Evolutionary conservation across 2,888 invertebrate species (phyloP).

Genomic region (Eustalomyia histrio): DNA sequence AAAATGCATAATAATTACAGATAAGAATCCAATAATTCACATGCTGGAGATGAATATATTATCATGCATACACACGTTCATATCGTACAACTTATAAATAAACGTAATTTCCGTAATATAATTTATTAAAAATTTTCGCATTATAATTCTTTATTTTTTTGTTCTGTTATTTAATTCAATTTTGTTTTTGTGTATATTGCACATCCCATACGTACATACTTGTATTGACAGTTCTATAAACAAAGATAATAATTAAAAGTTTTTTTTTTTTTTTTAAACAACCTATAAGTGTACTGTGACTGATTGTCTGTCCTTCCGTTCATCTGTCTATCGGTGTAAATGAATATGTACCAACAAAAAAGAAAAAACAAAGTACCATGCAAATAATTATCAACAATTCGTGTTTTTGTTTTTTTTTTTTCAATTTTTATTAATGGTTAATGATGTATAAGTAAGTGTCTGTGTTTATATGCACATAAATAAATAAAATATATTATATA

Average conservation of each 20-base stretch:
- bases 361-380: not conserved
- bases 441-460: not conserved
- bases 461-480: constrained; percentile 7
- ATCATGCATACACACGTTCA: too few species aligned
- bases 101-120: constrained; percentile 48
- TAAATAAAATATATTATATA: not conserved
- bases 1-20: too few species aligned
- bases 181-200: not conserved
- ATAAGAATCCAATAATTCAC: too few species aligned
- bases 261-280: not conserved
- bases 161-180: not conserved
- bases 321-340: not conserved
- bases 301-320: constrained; percentile 22
- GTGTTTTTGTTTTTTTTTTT: not conserved
- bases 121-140: constrained; percentile 27
- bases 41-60: too few species aligned
- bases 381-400: constrained; percentile 10
- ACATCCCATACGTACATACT: not conserved
- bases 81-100: constrained; percentile 11
- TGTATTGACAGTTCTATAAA: constrained; percentile 35
- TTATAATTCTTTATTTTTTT: not conserved
- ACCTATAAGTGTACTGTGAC: constrained; percentile 8
- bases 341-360: not conserved
- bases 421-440: constrained; percentile 12
- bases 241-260: constrained; percentile 18